Percentiles rank a stretch among this genome's conserved stretches.
Evolutionary conservation across 2,888 invertebrate species (phyloP).

Genomic region (Coenonympha arcania): DNA sequence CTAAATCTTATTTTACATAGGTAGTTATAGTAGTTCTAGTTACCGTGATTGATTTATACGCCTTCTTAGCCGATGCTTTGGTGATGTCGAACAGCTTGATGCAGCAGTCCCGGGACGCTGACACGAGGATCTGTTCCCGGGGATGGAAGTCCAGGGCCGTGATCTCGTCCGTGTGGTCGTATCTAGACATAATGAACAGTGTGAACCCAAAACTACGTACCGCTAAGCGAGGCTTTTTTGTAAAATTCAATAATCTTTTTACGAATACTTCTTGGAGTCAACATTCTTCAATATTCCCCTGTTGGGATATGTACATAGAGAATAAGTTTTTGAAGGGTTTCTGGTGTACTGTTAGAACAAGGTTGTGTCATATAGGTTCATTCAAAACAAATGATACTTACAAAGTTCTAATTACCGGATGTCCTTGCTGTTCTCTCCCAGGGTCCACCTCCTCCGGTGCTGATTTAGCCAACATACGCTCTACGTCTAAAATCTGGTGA

Average conservation of each 20-base stretch:
- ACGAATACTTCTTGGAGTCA: too few relatives aligned
- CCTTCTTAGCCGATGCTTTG: constrained; percentile 98
- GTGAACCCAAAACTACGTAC: too few relatives aligned
- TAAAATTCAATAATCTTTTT: too few relatives aligned
- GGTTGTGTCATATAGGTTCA: too few relatives aligned
- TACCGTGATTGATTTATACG: constrained; percentile 94
- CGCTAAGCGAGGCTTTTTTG: too few relatives aligned
- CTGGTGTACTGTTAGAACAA: too few relatives aligned
- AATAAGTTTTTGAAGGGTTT: too few relatives aligned
- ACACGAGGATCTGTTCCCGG: constrained; percentile 92
- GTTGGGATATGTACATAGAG: too few relatives aligned
- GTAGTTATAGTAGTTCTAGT: too few relatives aligned
- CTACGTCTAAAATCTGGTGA: constrained; percentile 93
- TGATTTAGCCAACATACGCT: constrained; percentile 98
- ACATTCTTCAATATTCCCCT: too few relatives aligned
- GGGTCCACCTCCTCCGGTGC: constrained; percentile 90
- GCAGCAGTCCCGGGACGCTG: constrained; percentile 94
- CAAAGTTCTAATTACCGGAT: constrained; percentile 97
- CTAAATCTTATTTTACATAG: too few relatives aligned
- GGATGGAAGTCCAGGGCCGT: constrained; percentile 98
- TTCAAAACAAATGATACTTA: constrained; percentile 43
- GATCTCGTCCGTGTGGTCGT: constrained; percentile 98
- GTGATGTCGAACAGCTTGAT: constrained; percentile 98
- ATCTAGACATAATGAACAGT: constrained; percentile 60
- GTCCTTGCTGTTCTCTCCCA: constrained; percentile 90